Base-by-base conservation (phyloP, 2,113 vertebrate species). In the Ovibos moschatus region DNA sequence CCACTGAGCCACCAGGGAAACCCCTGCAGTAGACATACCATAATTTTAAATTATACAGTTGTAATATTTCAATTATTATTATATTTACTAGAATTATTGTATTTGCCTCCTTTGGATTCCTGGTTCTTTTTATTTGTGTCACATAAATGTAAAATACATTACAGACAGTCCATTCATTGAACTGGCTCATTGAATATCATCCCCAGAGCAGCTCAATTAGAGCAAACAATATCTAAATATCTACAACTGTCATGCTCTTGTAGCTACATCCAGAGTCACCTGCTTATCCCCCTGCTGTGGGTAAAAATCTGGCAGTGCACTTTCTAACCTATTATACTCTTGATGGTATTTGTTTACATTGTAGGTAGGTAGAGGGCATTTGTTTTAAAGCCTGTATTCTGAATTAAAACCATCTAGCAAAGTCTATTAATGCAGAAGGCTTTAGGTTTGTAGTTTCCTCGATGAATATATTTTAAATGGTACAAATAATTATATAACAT, bases 401-500 rank as follows among this genome's bases (percentile, higher is more conserved):
- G 47, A 92, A 94, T 90, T 91, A 85, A 84, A 93, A 84, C 13
- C 16, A 94, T 96, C 25, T 84, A 91, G 47, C 12, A 57, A 81
- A 95, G 30, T 78, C 53, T 64, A 45, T 60, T 96, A 90, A 94
- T 85, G 47, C 30, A 40, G 55, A 93, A 79, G 5, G 7, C 78
- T 95, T 97, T 57, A 76, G 62, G 74, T 82, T 83, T 81, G 58
- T 92, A 74, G 33, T 89, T 97, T 95, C 64, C 36, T 98, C 33
- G 55, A 50, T 76, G 30, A 92, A 82, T 94, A 21, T 19, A 82
- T 95, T 96, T 97, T 85, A 67, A 93, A 82, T 94, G 36, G 53
- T n/a, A 91, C 40, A 81, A 17, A 92, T 96, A 90, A 87, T 50
- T 87, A 67, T 57, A 43, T 82, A 82, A 92, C 81, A 87, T n/a